phyloP scores from a whole-genome alignment of 2,113 vertebrate species.

The Hyla sarda region DNA sequence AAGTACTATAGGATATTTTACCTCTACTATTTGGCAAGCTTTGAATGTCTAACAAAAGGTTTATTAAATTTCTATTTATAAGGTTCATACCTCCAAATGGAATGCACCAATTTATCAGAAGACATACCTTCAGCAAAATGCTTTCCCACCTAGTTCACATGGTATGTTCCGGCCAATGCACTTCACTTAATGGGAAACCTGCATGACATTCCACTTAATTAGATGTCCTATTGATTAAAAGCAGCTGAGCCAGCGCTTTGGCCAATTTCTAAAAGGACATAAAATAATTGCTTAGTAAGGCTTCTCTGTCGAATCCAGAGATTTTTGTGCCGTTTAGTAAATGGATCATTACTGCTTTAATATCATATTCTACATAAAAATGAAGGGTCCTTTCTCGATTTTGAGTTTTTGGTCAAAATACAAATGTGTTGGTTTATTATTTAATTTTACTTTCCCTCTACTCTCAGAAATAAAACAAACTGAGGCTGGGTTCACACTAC shows the following conservation, averaged over 20 bases:
- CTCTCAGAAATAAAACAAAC: no score
- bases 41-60: constrained; percentile 18
- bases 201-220: constrained; percentile 55
- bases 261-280: constrained; percentile 51
- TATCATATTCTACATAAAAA: not conserved
- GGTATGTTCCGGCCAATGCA: constrained; percentile 54
- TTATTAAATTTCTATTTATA: constrained; percentile 48
- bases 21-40: constrained; percentile 51
- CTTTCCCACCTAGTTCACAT: constrained; percentile 42
- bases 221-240: constrained; percentile 59
- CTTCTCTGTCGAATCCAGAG: not conserved
- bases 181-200: constrained; percentile 54
- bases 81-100: constrained; percentile 42
- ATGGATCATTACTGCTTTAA: not conserved
- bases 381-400: not conserved
- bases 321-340: not conserved
- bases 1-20: constrained; percentile 45
- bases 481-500: no score
- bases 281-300: constrained; percentile 58
- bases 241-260: constrained; percentile 55
- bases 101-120: constrained; percentile 56
- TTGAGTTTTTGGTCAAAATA: not conserved
- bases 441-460: not conserved
- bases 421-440: not conserved
- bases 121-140: constrained; percentile 34